Evolutionary conservation across 2,113 vertebrate genomes (phyloP), one percentile per base, ranked within the genome.

Genomic region (Corydoras sp.): DNA sequence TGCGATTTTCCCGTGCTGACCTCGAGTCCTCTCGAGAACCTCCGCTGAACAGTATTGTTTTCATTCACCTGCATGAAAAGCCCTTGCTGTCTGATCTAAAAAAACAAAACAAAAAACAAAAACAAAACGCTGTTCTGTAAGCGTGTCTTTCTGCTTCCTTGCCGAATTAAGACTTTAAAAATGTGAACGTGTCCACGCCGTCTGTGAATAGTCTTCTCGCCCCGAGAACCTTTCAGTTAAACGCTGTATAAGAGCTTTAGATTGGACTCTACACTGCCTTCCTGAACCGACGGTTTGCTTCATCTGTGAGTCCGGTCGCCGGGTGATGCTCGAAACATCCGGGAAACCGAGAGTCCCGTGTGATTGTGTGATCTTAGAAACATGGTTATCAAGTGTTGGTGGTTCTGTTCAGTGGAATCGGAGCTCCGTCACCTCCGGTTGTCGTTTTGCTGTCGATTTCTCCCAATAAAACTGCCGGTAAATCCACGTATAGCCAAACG

Each of bases 11-110:
- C 54, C n/a, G 5, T 2, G 5, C 4, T 7, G 15, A 7, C 6
- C 13, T 56, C 51, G 9, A 12, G 51, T 43, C 62, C 67, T 65
- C 51, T 61, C 43, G 71, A 65, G 63, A 62, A 69, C 77, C n/a
- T 30, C 30, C 9, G 43, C 49, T 61, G 30, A 43, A n/a, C 63
- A 68, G 69, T 78, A 55, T 72, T 48, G 49, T 65, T 51, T 49
- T 48, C 65, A 48, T 53, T 13, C 51, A 55, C 72, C 71, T 75
- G 73, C 77, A 79, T 69, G 77, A 75, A 35, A 64, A 69, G 72
- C 30, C 51, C 62, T 60, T 49, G 53, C 48, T 58, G 67, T 73
- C 62, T 13, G 58, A 66, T 50, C 32, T 50, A 30, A 43, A 43
- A 24, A 43, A 43, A 35, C 32, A 35, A 35, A 35, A 53, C 12